Conservation (phyloP, 2,113 vertebrate species). For the Odocoileus hemionus region DNA sequence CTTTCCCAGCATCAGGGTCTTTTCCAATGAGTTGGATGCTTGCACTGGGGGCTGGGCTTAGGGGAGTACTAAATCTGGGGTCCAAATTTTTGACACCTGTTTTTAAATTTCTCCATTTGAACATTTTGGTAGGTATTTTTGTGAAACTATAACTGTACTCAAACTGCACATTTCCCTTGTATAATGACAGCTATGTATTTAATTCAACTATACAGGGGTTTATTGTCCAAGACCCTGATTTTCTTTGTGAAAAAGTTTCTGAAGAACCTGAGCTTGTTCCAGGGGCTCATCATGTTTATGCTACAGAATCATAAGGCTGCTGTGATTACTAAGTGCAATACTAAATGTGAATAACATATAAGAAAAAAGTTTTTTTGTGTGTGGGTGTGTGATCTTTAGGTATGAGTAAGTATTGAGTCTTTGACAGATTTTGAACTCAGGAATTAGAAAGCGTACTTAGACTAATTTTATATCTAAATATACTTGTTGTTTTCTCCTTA, state of each 20-base stretch:
- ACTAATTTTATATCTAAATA: conserved; percentile 9
- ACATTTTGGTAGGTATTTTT: not conserved
- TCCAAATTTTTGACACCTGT: not conserved
- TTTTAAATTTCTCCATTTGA: not conserved
- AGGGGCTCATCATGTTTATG: not conserved
- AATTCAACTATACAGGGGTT: not conserved
- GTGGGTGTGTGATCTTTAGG: not conserved
- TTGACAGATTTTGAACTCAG: not conserved
- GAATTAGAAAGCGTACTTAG: not conserved
- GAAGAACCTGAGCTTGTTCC: not conserved
- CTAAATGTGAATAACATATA: not conserved
- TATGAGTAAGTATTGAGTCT: not conserved
- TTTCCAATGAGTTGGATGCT: not conserved
- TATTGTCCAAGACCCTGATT: not conserved
- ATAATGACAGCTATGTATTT: not conserved
- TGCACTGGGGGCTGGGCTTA: not conserved
- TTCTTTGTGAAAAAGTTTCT: not conserved
- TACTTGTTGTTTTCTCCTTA: not conserved
- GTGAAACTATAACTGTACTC: not conserved
- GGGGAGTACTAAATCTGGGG: not conserved
- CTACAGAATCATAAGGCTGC: not conserved
- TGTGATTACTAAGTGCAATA: not conserved
- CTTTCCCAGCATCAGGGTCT: not conserved
- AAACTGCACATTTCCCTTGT: not conserved
- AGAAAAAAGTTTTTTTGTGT: not conserved